Evolutionary conservation across 1,140 invertebrate genomes (phyloP).

Genomic region (Eueides isabella): DNA sequence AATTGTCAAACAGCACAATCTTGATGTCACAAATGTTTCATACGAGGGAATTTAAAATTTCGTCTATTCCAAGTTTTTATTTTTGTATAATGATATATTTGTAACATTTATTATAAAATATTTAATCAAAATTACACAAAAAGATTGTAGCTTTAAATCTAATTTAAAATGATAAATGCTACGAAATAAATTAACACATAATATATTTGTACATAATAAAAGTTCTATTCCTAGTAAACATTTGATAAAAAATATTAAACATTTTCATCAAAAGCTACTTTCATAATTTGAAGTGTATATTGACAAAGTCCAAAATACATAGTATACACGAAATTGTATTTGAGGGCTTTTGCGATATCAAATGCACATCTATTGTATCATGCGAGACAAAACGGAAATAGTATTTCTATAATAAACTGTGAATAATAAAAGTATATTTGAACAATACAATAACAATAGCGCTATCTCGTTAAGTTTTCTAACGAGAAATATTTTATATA

Average conservation of each 20-base stretch:
- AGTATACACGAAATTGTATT: neutral
- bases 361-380: neutral
- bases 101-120: too few species aligned
- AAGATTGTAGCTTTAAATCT: too few species aligned
- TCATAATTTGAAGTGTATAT: neutral
- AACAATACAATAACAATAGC: conserved; percentile 6
- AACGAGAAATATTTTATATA: neutral
- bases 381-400: neutral
- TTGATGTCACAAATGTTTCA: neutral
- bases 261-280: neutral
- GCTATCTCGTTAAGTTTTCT: neutral
- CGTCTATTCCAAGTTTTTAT: neutral
- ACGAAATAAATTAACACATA: neutral
- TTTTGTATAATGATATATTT: neutral
- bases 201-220: too few species aligned
- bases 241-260: neutral
- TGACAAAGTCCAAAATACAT: neutral
- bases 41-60: neutral
- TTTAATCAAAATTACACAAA: too few species aligned
- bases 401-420: neutral
- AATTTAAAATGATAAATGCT: too few species aligned
- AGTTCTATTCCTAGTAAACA: neutral
- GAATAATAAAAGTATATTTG: neutral
- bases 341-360: neutral
- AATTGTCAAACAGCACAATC: conserved; percentile 1